A percentile compares a stretch with the other conserved stretches of the same genome.
These are phyloP conservation scores for Drosophila aff. DNA, from an alignment of 1,140 invertebrate species.

Conservation along the genomic window DNA sequence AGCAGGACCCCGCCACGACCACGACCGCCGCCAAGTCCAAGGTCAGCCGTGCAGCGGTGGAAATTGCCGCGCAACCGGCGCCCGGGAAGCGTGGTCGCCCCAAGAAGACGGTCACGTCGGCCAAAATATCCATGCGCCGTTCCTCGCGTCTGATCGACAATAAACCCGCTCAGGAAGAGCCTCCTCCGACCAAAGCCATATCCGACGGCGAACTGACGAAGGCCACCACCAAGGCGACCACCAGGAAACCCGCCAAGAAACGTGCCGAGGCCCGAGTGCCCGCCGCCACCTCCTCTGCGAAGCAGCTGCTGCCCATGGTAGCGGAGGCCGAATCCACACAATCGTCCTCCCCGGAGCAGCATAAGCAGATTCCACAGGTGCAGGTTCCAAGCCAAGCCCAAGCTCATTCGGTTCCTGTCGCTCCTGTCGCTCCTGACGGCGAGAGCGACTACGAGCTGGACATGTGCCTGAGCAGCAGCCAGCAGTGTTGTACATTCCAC, in stretches of 20 bases:
- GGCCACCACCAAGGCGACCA: slow-evolving; percentile 16
- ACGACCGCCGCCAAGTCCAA: slow-evolving; percentile 24
- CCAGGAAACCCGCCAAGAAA: slow-evolving; percentile 65
- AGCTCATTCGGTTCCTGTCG: not conserved
- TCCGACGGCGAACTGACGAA: not conserved
- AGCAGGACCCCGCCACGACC: slow-evolving; percentile 35
- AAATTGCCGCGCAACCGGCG: slow-evolving; percentile 66
- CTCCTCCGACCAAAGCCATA: not conserved
- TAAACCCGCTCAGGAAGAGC: slow-evolving; percentile 41
- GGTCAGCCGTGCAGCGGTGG: slow-evolving; percentile 44
- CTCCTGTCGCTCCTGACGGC: not conserved
- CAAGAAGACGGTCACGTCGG: slow-evolving; percentile 4
- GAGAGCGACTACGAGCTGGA: slow-evolving; percentile 50
- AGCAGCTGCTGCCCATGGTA: slow-evolving; percentile 28
- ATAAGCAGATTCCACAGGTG: not conserved
- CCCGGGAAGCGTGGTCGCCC: slow-evolving; percentile 62
- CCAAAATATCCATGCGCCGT: slow-evolving; percentile 44
- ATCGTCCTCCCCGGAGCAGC: slow-evolving; percentile 28
- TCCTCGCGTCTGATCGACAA: slow-evolving; percentile 57
- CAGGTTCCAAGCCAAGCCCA: not conserved
- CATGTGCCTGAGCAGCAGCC: slow-evolving; percentile 38
- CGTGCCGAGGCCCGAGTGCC: slow-evolving; percentile 43
- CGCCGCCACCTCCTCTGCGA: not conserved
- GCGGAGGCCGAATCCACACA: slow-evolving; percentile 63
- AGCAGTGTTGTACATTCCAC: slow-evolving; percentile 15